Percentiles rank a stretch among this genome's conserved stretches.
Evolutionary conservation across 1,140 invertebrate species (phyloP).

Genomic region (Chrysopa pallens): DNA sequence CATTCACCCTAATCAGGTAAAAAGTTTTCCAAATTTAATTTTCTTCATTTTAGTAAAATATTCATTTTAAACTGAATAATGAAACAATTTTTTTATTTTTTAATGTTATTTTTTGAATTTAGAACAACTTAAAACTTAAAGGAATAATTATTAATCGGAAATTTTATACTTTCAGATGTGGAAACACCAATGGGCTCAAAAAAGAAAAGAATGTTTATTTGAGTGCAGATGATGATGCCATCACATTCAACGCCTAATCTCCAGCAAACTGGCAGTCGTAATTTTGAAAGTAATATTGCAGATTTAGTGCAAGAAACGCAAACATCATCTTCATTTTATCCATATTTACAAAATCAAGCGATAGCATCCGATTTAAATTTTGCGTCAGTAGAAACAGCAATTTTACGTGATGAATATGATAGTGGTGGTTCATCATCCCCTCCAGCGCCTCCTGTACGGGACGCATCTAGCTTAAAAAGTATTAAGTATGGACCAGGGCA

Average conservation of each 20-base stretch:
- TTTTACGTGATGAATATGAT: slow-evolving; percentile 10
- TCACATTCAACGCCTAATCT: slow-evolving; percentile 27
- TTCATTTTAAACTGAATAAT: too few species aligned
- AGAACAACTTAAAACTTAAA: too few species aligned
- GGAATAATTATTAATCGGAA: too few species aligned
- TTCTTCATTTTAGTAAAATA: too few species aligned
- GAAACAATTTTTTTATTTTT: too few species aligned
- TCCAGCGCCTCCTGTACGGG: slow-evolving; percentile 42
- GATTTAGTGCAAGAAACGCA: slow-evolving; percentile 10
- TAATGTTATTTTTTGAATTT: too few species aligned
- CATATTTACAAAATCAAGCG: slow-evolving; percentile 20
- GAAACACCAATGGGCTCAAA: too few species aligned
- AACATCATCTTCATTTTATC: slow-evolving; percentile 14
- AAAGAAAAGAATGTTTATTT: too few species aligned
- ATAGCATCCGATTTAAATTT: slow-evolving; percentile 7
- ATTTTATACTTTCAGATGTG: too few species aligned
- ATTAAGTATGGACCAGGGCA: slow-evolving; percentile 54
- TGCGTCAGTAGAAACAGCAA: slow-evolving; percentile 1
- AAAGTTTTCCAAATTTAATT: too few species aligned
- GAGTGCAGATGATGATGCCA: slow-evolving; percentile 17
- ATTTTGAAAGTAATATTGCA: slow-evolving; percentile 5
- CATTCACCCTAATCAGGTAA: too few species aligned
- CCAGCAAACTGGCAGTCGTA: slow-evolving; percentile 8
- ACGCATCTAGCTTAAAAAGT: slow-evolving; percentile 46
- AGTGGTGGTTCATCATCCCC: slow-evolving; percentile 22